phyloP scores from a whole-genome alignment of 53 echinoderm and acorn worm species.

The Paelopatides confundens region DNA sequence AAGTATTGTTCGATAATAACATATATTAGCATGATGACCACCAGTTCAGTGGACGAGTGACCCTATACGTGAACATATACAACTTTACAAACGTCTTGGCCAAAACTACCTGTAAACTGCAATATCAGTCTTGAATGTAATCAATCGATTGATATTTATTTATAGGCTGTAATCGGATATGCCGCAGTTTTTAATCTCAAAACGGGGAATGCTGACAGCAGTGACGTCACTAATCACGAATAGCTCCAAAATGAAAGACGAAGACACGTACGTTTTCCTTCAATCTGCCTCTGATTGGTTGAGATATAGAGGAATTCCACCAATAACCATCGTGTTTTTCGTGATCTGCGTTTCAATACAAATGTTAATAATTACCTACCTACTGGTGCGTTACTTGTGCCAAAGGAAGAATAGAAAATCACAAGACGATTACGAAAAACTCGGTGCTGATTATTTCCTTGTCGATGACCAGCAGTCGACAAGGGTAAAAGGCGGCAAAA shows the following conservation, averaged over 20 bases:
- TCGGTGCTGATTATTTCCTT: constrained; percentile 39
- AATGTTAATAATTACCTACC: background rate
- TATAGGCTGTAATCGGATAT: background rate
- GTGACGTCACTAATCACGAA: background rate
- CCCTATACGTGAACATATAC: too few species aligned
- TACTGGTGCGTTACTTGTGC: background rate
- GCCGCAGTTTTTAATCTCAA: background rate
- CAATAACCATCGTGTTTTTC: background rate
- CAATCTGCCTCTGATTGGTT: constrained; percentile 16
- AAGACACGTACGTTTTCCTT: background rate
- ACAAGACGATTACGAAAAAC: background rate
- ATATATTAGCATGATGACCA: too few species aligned
- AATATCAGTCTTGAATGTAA: too few species aligned
- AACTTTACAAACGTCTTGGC: too few species aligned
- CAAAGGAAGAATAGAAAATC: background rate
- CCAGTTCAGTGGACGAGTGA: too few species aligned
- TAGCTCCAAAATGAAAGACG: background rate
- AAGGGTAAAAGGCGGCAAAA: background rate
- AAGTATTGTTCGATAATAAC: too few species aligned
- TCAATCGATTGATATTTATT: background rate
- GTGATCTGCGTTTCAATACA: background rate
- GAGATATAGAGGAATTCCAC: background rate
- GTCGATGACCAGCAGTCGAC: background rate
- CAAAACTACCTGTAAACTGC: too few species aligned
- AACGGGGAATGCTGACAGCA: background rate